phyloP scores from a whole-genome alignment of 2,888 invertebrate genomes.

The Sinhomidia bicolor region DNA sequence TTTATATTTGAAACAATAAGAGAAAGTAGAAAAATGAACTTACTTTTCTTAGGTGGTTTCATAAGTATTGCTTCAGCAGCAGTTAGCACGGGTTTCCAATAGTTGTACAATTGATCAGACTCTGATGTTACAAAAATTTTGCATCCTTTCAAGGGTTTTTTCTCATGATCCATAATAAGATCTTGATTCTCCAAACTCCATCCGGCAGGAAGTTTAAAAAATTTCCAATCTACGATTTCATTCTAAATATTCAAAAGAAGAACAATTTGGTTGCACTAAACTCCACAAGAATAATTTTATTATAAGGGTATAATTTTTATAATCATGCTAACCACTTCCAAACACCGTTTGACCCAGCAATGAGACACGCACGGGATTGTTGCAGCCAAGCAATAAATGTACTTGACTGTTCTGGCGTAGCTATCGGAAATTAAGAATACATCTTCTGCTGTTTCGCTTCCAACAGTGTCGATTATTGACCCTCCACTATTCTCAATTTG shows the following conservation, averaged over 20 bases:
- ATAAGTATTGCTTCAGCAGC: conserved; percentile 77
- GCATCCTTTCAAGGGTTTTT: conserved; percentile 77
- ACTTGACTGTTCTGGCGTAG: conserved; percentile 89
- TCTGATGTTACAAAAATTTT: conserved; percentile 77
- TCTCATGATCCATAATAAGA: conserved; percentile 73
- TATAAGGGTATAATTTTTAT: too few species aligned
- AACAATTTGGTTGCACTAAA: too few species aligned
- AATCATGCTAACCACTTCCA: conserved; percentile 81
- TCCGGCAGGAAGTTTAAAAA: conserved; percentile 74
- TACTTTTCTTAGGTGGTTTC: conserved; percentile 75
- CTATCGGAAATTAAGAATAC: conserved; percentile 87
- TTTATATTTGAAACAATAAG: neutral
- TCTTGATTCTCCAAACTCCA: conserved; percentile 75
- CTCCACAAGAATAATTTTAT: too few species aligned
- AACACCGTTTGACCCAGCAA: conserved; percentile 87
- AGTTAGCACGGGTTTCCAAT: conserved; percentile 79
- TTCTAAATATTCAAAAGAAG: conserved; percentile 68
- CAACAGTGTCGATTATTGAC: conserved; percentile 74
- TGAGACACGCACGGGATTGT: conserved; percentile 87
- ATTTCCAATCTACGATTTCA: conserved; percentile 74
- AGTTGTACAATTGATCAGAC: conserved; percentile 77
- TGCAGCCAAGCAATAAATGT: conserved; percentile 87
- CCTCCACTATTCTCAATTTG: conserved; percentile 76
- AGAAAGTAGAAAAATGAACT: neutral
- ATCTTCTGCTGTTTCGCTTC: conserved; percentile 80